These are phyloP conservation scores for Saguinus imperator DNA, from an alignment of 2,113 vertebrate genomes.

Conservation along the genomic window DNA sequence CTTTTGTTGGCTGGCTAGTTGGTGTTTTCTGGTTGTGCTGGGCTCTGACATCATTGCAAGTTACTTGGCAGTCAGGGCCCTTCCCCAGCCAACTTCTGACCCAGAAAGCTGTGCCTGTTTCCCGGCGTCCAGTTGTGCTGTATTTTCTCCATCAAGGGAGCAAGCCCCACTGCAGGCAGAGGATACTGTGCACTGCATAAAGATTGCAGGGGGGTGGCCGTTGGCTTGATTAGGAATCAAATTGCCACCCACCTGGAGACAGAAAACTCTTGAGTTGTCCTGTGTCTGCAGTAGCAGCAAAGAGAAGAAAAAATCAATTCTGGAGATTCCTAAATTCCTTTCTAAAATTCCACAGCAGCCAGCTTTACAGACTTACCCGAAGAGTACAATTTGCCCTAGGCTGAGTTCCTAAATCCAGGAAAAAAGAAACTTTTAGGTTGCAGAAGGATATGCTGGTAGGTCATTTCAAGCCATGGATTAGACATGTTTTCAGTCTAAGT, in stretches of 20 bases:
- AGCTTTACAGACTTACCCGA: not conserved
- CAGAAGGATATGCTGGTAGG: not conserved
- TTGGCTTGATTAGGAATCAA: not conserved
- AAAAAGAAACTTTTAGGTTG: not conserved
- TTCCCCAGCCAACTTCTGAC: slow-evolving; percentile 77
- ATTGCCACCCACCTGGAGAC: slow-evolving; percentile 20
- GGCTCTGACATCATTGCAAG: slow-evolving; percentile 81
- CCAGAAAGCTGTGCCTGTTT: slow-evolving; percentile 76
- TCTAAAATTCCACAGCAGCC: not conserved
- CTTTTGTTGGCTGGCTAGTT: slow-evolving; percentile 73
- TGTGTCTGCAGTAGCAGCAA: not conserved
- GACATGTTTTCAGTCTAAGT: not conserved
- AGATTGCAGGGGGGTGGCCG: not conserved
- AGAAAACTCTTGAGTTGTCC: not conserved
- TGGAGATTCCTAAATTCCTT: slow-evolving; percentile 4
- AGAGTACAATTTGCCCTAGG: not conserved
- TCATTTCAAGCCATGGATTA: not conserved
- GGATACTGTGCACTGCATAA: slow-evolving; percentile 10
- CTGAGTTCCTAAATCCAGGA: not conserved
- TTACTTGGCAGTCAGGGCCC: slow-evolving; percentile 80
- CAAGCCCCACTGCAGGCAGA: slow-evolving; percentile 53
- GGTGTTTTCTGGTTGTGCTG: slow-evolving; percentile 82
- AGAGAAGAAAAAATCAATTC: not conserved
- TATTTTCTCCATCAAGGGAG: slow-evolving; percentile 60
- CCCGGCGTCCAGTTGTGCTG: slow-evolving; percentile 57